These are phyloP conservation scores for Drosophila cracens DNA, from an alignment of 2,888 invertebrate species.

Conservation along the genomic window DNA sequence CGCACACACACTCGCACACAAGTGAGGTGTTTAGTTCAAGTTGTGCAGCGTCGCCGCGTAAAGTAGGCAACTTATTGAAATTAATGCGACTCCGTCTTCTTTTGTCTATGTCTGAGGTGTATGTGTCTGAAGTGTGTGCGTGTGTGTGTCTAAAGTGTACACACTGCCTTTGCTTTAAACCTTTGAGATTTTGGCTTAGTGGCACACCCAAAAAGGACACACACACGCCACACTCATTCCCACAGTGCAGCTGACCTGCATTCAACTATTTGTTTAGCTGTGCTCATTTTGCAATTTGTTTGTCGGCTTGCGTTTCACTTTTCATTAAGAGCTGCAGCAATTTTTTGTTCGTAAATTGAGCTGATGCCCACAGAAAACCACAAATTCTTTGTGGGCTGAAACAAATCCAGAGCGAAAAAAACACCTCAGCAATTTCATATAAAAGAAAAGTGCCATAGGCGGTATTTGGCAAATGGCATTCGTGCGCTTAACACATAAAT, in stretches of 20 bases:
- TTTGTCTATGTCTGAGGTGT: neutral
- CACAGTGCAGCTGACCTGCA: conserved; percentile 21
- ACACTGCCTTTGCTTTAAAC: conserved; percentile 50
- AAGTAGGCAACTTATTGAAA: conserved; percentile 63
- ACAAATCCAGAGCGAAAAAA: conserved; percentile 50
- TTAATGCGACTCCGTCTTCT: conserved; percentile 42
- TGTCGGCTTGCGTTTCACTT: conserved; percentile 43
- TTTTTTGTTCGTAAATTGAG: conserved; percentile 52
- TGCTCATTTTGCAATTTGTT: conserved; percentile 64
- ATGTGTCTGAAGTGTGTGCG: conserved; percentile 18
- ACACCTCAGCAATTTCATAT: conserved; percentile 67
- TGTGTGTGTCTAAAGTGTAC: conserved; percentile 17
- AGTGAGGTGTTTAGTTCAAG: conserved; percentile 27
- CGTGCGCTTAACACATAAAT: neutral
- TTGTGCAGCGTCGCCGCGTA: conserved; percentile 35
- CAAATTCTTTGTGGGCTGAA: conserved; percentile 39
- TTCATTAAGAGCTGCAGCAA: conserved; percentile 63
- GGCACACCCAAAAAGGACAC: conserved; percentile 37
- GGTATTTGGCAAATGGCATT: neutral
- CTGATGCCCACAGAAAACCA: conserved; percentile 52
- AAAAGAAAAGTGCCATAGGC: conserved; percentile 8
- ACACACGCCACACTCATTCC: neutral
- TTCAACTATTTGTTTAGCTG: conserved; percentile 63
- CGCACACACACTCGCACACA: neutral
- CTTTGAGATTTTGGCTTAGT: conserved; percentile 51